A percentile compares a stretch with the other conserved stretches of the same genome.
Evolutionary conservation across 2,888 invertebrate species (phyloP).

Genomic region (Drosophila meridionalis): DNA sequence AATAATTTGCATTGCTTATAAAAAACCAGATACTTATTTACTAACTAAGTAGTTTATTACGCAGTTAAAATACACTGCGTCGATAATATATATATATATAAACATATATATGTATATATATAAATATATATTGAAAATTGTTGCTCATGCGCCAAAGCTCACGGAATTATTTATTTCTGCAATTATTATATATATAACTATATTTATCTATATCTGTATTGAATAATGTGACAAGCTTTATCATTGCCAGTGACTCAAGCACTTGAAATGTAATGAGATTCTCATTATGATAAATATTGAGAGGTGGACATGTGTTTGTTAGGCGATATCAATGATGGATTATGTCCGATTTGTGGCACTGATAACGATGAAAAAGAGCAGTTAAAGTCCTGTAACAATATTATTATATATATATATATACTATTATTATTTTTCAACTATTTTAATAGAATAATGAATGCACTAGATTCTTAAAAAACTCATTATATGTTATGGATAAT

Average conservation of each 20-base stretch:
- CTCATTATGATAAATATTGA: constrained; percentile 34
- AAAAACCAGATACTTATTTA: not conserved
- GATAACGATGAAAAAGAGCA: constrained; percentile 19
- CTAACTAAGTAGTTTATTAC: not conserved
- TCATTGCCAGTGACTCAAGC: constrained; percentile 28
- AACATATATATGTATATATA: not conserved
- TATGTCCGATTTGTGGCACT: constrained; percentile 16
- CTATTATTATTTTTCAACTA: too few relatives aligned
- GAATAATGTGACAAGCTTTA: constrained; percentile 21
- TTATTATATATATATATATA: too few relatives aligned
- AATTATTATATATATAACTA: not conserved
- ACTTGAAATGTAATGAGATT: constrained; percentile 35
- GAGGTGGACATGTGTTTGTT: constrained; percentile 8
- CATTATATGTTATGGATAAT: too few relatives aligned
- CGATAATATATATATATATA: not conserved
- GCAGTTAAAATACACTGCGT: not conserved
- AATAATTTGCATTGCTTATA: not conserved
- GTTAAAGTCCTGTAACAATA: not conserved
- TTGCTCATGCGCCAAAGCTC: constrained; percentile 43
- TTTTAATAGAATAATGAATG: not conserved
- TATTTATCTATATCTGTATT: constrained; percentile 2
- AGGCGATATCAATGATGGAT: constrained; percentile 40
- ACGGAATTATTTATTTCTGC: constrained; percentile 28
- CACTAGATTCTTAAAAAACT: too few relatives aligned
- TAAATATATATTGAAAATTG: constrained; percentile 3